Conservation (phyloP, 2,797 vertebrate genomes). For the Mus spretus region DNA sequence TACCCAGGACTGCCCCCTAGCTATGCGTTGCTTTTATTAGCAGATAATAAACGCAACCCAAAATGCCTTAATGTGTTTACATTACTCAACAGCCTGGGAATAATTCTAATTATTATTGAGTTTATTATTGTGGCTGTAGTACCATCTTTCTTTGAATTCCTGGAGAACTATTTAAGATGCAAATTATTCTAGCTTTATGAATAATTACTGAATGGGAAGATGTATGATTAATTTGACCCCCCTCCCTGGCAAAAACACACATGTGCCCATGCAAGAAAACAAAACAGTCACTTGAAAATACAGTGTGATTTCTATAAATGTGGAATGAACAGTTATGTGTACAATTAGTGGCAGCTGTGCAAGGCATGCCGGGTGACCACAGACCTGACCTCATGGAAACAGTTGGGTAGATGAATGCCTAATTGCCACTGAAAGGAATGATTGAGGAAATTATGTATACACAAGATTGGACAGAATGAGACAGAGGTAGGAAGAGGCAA, state of each 20-base stretch:
- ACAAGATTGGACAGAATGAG: neutral
- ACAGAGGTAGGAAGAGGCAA: neutral
- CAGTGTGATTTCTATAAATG: constrained; percentile 66
- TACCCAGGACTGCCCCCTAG: constrained; percentile 83
- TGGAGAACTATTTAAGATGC: constrained; percentile 84
- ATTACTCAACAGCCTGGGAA: constrained; percentile 87
- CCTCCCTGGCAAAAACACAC: constrained; percentile 6
- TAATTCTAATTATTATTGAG: constrained; percentile 87
- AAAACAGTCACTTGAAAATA: constrained; percentile 62
- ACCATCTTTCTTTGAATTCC: constrained; percentile 84
- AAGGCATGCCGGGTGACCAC: constrained; percentile 18
- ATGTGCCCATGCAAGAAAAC: constrained; percentile 51
- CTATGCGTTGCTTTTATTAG: constrained; percentile 86
- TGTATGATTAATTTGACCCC: constrained; percentile 86
- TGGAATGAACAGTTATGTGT: constrained; percentile 39
- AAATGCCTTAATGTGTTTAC: constrained; percentile 86
- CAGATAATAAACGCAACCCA: constrained; percentile 85
- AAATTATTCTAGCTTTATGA: constrained; percentile 84
- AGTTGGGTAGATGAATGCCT: neutral
- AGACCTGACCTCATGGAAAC: constrained; percentile 22
- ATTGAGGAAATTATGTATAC: neutral
- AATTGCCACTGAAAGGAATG: neutral
- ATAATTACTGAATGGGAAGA: constrained; percentile 86
- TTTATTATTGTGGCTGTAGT: constrained; percentile 80
- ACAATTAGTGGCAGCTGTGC: constrained; percentile 44